phyloP scores from a whole-genome alignment of 2,888 invertebrate species.

The Romanomermis culicivorax region DNA sequence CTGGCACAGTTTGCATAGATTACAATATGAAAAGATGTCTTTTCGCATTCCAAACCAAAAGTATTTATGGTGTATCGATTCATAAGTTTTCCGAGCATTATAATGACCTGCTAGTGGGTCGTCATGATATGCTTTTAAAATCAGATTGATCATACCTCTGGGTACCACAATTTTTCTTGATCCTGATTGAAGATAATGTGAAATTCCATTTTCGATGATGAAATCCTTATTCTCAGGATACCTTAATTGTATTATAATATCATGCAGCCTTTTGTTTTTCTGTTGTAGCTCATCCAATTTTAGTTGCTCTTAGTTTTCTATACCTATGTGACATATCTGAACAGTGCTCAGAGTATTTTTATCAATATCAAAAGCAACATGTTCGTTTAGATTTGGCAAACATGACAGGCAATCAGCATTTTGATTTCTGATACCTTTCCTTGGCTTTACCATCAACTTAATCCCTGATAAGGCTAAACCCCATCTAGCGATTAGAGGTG shows the following conservation, averaged over 20 bases:
- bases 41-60: background rate
- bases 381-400: conserved; percentile 12
- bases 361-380: background rate
- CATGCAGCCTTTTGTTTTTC: too few relatives aligned
- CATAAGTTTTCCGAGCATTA: background rate
- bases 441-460: background rate
- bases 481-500: conserved; percentile 32
- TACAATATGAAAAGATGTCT: background rate
- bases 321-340: too few relatives aligned
- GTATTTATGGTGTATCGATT: background rate
- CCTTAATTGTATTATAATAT: too few relatives aligned
- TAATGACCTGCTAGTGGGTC: background rate
- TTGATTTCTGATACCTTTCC: conserved; percentile 16
- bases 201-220: background rate
- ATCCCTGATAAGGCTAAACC: conserved; percentile 28
- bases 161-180: background rate
- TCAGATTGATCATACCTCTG: background rate
- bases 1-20: background rate
- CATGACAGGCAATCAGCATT: conserved; percentile 29
- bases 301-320: too few relatives aligned
- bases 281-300: too few relatives aligned
- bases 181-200: background rate
- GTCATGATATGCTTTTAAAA: background rate
- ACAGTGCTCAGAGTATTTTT: background rate
- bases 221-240: background rate